Percentiles rank a stretch among this genome's conserved stretches.
These are phyloP conservation scores for Eupithecia dodoneata DNA, from an alignment of 2,888 invertebrate species.

Conservation along the genomic window DNA sequence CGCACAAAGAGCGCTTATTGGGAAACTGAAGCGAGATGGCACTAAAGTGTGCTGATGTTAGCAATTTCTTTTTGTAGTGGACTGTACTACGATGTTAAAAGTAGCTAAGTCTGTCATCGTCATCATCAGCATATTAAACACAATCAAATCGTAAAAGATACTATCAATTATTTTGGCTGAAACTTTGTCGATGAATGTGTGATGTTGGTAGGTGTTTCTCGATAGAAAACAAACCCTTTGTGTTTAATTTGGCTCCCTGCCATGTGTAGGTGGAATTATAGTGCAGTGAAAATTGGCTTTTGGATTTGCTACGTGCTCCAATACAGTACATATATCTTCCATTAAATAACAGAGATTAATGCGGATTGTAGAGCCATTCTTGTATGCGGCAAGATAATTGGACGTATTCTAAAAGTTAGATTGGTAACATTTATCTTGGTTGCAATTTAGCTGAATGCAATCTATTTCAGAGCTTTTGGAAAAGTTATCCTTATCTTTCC, in stretches of 20 bases:
- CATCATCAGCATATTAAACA: background rate
- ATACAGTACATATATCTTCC: background rate
- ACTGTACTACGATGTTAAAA: background rate
- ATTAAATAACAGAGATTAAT: constrained; percentile 22
- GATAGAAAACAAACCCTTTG: background rate
- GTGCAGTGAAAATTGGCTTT: constrained; percentile 27
- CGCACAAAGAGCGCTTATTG: background rate
- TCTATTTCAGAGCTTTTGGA: background rate
- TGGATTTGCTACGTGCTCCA: constrained; percentile 9
- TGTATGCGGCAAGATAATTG: background rate
- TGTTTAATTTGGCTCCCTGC: constrained; percentile 16
- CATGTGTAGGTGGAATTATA: constrained; percentile 13
- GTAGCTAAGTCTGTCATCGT: background rate
- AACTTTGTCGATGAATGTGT: background rate
- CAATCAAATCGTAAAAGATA: background rate
- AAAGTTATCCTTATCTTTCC: background rate
- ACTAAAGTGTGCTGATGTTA: background rate
- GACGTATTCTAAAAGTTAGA: constrained; percentile 2
- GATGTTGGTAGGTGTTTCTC: background rate
- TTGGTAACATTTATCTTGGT: background rate
- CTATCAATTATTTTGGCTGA: background rate
- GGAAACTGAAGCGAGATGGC: background rate
- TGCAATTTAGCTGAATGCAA: background rate
- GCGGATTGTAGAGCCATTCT: constrained; percentile 19
- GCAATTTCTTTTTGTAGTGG: background rate